These are phyloP conservation scores for Picus viridis DNA, from an alignment of 2,797 vertebrate species.

Conservation along the genomic window DNA sequence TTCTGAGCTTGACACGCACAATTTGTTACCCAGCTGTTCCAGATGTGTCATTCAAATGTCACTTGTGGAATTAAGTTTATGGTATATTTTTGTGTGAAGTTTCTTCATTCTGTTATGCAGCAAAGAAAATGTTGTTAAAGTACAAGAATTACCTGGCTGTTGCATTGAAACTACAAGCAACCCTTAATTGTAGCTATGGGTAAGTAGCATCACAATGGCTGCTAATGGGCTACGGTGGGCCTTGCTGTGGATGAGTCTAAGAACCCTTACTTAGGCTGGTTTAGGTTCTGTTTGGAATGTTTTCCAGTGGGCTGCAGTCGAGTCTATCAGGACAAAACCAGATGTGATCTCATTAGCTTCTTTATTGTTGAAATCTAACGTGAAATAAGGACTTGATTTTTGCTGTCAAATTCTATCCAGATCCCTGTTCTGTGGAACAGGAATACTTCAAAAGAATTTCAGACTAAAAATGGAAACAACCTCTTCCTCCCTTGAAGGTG, in stretches of 20 bases:
- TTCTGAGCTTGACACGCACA: conserved; percentile 27
- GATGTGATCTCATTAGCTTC: conserved; percentile 54
- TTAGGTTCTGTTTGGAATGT: neutral
- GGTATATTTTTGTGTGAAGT: neutral
- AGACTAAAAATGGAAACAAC: conserved; percentile 54
- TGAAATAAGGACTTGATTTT: conserved; percentile 54
- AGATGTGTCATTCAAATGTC: conserved; percentile 32
- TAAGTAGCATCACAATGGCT: neutral
- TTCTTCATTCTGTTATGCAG: neutral
- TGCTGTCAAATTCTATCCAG: conserved; percentile 47
- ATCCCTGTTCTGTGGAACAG: neutral
- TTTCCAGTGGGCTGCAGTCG: neutral
- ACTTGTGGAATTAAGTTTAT: neutral
- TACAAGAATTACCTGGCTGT: neutral
- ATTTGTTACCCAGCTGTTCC: conserved; percentile 45
- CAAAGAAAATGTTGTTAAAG: conserved; percentile 3
- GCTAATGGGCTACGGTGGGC: neutral
- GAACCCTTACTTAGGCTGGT: neutral
- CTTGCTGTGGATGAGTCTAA: neutral
- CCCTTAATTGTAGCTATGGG: neutral
- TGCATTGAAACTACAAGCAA: neutral
- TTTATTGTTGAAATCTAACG: conserved; percentile 38
- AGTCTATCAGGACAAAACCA: neutral
- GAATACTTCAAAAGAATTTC: conserved; percentile 65
- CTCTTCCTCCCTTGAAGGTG: conserved; percentile 54